Percentiles rank a stretch among this genome's conserved stretches.
Evolutionary conservation across 2,797 vertebrate species (phyloP).

Genomic region (Tiaroga cobitis): DNA sequence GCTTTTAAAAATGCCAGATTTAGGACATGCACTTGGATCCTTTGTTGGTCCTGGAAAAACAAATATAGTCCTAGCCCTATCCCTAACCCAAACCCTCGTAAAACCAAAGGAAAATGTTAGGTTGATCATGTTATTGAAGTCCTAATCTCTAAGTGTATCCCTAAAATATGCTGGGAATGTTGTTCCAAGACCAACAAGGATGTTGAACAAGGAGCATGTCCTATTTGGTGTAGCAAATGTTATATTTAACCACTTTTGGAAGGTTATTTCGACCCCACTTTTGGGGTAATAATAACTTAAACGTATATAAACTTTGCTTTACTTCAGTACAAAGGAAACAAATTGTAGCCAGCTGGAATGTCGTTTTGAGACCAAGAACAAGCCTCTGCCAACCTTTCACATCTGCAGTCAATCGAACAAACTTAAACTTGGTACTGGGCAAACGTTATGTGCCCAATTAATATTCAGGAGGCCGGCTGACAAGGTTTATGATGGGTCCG

Average conservation of each 20-base stretch:
- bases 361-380: not conserved
- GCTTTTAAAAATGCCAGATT: not conserved
- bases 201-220: conserved; percentile 1
- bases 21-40: not conserved
- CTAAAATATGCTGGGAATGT: conserved; percentile 14
- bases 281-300: conserved; percentile 15
- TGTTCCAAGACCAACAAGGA: conserved; percentile 24
- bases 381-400: not conserved
- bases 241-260: conserved; percentile 21
- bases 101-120: conserved; percentile 14
- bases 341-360: conserved; percentile 24
- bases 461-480: conserved; percentile 8
- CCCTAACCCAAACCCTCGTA: not conserved
- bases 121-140: conserved; percentile 5
- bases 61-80: not conserved
- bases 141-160: not conserved
- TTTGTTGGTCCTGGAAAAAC: conserved; percentile 4
- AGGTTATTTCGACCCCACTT: conserved; percentile 16
- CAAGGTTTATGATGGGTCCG: not conserved
- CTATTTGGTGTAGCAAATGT: conserved; percentile 14
- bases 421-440: not conserved
- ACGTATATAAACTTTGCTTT: conserved; percentile 14
- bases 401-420: conserved; percentile 10
- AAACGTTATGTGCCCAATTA: not conserved
- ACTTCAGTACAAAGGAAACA: conserved; percentile 22